Evolutionary conservation across 1,140 invertebrate genomes (phyloP), one percentile per base, ranked within the genome.

Genomic region (Rhagoletis pomonella): DNA sequence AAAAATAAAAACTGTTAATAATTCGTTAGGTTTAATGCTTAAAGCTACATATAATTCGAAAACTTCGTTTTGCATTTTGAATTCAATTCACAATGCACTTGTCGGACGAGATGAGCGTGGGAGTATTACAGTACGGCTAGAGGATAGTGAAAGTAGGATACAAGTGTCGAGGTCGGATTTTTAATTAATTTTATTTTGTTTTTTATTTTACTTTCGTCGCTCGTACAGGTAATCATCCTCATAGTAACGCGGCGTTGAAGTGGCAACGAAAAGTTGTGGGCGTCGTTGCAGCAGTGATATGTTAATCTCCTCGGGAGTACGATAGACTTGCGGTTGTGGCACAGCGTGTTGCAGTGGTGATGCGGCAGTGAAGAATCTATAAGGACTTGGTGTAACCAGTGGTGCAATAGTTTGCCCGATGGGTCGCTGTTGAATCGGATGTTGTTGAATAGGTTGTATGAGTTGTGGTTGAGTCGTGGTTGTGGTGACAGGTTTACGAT

Each of bases 241-340:
- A 77, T 93, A 92, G 89, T 93, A 93, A 50, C 92, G 89, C 62
- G 92, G 91, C 89, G 91, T 92, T 73, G 89, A 88, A 64, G 92
- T 91, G 86, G 91, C 90, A 86, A 93, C 91, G 58, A 92, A 92
- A 65, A 92, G 90, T 87, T 92, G 92, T 69, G 96, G 96, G 90
- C 96, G 93, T 89, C 97, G 94, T 89, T 97, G 96, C 86, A 96
- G 95, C 55, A 97, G 94, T 1, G 97, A 96, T 88, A 97, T 97
- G 91, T 97, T 97, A 1, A 97, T 96, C 90, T 97, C 96, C 91
- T 97, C 97, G 2, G 97, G 96, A 29, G 96, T 96, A 88, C 96
- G 95, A 92, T 97, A 97, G 6, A 97, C 96, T 89, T 90, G 93
- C 88, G 90, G 92, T 90, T 90, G 93, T 90, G 87, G 90, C 90